A percentile compares a stretch with the other conserved stretches of the same genome.
Evolutionary conservation across 2,797 vertebrate genomes (phyloP).

Genomic region (Ptychobarbus kaznakovi): DNA sequence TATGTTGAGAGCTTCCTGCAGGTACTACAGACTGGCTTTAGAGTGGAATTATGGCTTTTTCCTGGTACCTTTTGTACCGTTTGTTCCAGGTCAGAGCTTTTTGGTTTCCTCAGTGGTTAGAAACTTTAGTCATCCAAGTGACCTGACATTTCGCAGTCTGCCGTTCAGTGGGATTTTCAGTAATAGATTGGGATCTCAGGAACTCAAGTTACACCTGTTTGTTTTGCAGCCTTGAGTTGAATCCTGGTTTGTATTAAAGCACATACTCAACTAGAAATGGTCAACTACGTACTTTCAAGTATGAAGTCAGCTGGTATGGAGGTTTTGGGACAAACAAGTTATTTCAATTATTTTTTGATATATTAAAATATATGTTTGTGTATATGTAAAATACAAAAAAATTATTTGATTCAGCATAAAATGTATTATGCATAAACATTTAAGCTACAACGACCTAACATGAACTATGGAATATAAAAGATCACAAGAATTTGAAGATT

Average conservation of each 20-base stretch:
- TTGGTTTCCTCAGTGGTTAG: neutral
- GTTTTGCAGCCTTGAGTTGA: neutral
- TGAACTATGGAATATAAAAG: no score
- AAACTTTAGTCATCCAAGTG: neutral
- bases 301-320: neutral
- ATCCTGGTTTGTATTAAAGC: neutral
- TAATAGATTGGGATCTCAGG: neutral
- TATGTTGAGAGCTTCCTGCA: conserved; percentile 92
- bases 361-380: no score
- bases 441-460: no score
- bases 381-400: no score
- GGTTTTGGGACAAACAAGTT: no score
- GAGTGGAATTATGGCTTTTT: neutral
- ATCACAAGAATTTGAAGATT: no score
- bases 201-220: conserved; percentile 6
- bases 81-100: neutral
- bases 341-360: no score
- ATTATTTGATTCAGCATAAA: no score
- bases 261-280: neutral
- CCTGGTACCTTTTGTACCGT: neutral
- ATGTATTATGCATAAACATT: no score
- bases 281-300: neutral
- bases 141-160: neutral
- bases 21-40: conserved; percentile 72
- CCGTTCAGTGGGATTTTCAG: neutral